These are phyloP conservation scores for Eriocheir sinensis DNA, from an alignment of 1,140 invertebrate species.

Conservation along the genomic window DNA sequence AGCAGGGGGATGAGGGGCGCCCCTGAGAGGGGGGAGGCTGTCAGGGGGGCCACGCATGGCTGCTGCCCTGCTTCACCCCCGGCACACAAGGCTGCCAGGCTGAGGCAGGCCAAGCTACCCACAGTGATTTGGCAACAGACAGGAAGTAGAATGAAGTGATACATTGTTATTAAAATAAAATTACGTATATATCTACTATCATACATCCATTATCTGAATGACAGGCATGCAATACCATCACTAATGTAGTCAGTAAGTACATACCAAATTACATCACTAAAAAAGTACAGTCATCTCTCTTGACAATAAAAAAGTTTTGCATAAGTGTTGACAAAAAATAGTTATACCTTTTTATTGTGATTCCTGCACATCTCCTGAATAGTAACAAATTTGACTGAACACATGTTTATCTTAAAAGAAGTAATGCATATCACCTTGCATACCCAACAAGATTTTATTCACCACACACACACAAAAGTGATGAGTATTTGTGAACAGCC, in stretches of 20 bases:
- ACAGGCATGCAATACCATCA: slow-evolving; percentile 15
- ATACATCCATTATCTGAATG: neutral
- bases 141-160: slow-evolving; percentile 39
- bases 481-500: slow-evolving; percentile 29
- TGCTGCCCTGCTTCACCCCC: neutral
- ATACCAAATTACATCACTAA: slow-evolving; percentile 17
- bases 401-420: slow-evolving; percentile 26
- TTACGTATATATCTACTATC: slow-evolving; percentile 16
- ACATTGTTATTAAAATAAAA: slow-evolving; percentile 11
- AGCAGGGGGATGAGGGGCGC: slow-evolving; percentile 17
- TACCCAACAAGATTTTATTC: neutral
- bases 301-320: slow-evolving; percentile 26
- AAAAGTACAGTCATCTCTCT: slow-evolving; percentile 24
- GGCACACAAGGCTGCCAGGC: neutral
- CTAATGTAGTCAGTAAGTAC: slow-evolving; percentile 25
- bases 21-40: slow-evolving; percentile 73
- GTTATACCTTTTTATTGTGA: slow-evolving; percentile 24
- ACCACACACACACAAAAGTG: neutral
- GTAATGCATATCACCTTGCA: slow-evolving; percentile 24
- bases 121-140: slow-evolving; percentile 44
- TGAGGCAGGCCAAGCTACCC: slow-evolving; percentile 8
- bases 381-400: slow-evolving; percentile 25
- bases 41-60: slow-evolving; percentile 51
- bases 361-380: slow-evolving; percentile 23
- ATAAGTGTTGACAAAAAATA: slow-evolving; percentile 26